phyloP scores from a whole-genome alignment of 2,797 vertebrate species.

The Sparus aurata region DNA sequence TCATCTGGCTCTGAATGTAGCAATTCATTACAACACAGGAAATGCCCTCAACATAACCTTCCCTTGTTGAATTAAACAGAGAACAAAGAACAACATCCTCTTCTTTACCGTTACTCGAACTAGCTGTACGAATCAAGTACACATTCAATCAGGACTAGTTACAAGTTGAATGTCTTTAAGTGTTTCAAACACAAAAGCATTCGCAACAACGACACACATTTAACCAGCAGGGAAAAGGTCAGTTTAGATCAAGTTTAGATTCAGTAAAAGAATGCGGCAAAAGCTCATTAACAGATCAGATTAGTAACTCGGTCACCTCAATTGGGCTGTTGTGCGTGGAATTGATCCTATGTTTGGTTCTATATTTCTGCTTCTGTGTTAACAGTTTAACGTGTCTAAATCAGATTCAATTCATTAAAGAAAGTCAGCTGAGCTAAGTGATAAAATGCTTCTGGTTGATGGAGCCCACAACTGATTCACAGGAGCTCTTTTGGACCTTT shows the following conservation, averaged over 20 bases:
- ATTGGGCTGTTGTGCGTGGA: neutral
- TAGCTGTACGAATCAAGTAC: neutral
- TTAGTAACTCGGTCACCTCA: neutral
- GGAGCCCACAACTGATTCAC: slow-evolving; percentile 1
- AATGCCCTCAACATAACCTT: neutral
- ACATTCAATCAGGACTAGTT: slow-evolving; percentile 1
- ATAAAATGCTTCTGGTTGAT: slow-evolving; percentile 15
- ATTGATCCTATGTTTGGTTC: neutral
- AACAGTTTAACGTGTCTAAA: slow-evolving; percentile 14
- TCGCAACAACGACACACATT: neutral
- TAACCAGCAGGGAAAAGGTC: neutral
- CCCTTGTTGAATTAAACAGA: neutral
- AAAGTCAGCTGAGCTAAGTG: slow-evolving; percentile 27
- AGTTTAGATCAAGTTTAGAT: neutral
- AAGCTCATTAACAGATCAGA: neutral
- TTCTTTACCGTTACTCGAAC: neutral
- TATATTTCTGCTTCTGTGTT: neutral
- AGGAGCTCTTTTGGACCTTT: slow-evolving; percentile 6
- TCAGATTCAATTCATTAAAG: slow-evolving; percentile 3
- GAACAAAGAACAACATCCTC: slow-evolving; percentile 5
- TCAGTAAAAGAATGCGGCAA: slow-evolving; percentile 1
- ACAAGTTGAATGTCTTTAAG: no score
- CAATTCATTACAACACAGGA: slow-evolving; percentile 6
- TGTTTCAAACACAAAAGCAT: neutral
- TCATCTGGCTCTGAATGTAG: slow-evolving; percentile 9